Base-by-base conservation (phyloP, 2,113 vertebrate genomes). In the Tenrec ecaudatus region DNA sequence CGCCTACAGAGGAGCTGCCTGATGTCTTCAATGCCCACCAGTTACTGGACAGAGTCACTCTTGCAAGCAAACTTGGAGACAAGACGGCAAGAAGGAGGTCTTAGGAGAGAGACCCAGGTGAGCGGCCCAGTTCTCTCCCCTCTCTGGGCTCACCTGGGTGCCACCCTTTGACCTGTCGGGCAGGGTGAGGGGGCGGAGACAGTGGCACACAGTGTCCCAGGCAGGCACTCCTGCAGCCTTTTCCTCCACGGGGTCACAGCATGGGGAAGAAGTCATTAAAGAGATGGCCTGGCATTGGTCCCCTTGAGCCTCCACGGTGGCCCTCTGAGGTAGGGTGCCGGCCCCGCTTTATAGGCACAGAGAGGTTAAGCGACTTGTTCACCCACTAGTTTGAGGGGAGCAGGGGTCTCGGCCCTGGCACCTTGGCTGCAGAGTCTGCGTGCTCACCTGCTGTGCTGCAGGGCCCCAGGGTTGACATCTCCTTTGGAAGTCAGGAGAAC, bases 401-500 rank as follows among this genome's bases (percentile, higher is more conserved):
- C n/a, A 4, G n/a, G 47, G 71, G 23, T 33, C 57, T 33, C 80
- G 75, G 64, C 19, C 11, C 12, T 33, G 57, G 38, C 29, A 12
- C 14, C 1, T 2, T 27, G 31, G 81, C 43, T 36, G 15, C 58
- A 73, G 47, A 7, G 29, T 31, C 27, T 27, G 27, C 4, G 11
- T 0, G 0, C 60, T 33, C 40, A 23, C 22, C 10, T 0, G 0
- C 53, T 6, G 3, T 3, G 17, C 14, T 5, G 16, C 68, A 3
- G 68, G n/a, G 87, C 12, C n/a, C 82, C 53, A 47, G 82, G 68
- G 76, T 66, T 69, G 89, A 43, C 82, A 81, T 77, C 81, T 12
- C 16, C 73, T 53, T 53, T 60, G 0, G 11, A 36, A 64, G 77
- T 36, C 62, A 19, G 47, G 47, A 53, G 47, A 53, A 53, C 47